Evolutionary conservation across 2,113 vertebrate species (phyloP).

Genomic region (Ciconia boyciana): DNA sequence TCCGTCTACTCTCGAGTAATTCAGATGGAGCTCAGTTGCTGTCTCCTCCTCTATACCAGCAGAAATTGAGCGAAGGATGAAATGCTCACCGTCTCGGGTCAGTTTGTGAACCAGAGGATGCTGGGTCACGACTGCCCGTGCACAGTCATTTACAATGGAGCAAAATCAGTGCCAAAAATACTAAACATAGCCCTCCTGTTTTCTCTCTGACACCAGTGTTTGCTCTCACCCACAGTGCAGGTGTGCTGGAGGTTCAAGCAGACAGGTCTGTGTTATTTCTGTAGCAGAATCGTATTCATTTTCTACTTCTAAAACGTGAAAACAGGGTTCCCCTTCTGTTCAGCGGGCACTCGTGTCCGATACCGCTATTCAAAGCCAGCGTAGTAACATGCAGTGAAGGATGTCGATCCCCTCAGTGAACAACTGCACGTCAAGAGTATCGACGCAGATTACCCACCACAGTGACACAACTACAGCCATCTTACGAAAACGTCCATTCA

Average conservation of each 20-base stretch:
- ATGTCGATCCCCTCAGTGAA: fast-evolving
- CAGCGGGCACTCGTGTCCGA: background rate
- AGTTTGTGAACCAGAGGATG: background rate
- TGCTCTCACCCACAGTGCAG: background rate
- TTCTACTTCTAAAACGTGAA: background rate
- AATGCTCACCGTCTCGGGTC: background rate
- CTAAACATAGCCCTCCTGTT: too few species aligned
- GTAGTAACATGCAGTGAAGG: fast-evolving
- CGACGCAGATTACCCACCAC: background rate
- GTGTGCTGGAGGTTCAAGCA: background rate
- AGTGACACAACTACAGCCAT: fast-evolving
- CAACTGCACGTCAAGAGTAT: fast-evolving
- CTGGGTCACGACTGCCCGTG: too few species aligned
- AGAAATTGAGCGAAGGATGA: background rate
- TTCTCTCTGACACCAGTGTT: background rate
- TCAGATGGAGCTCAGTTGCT: background rate
- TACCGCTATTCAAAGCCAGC: background rate
- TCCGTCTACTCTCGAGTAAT: background rate
- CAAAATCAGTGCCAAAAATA: background rate
- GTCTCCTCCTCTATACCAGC: background rate
- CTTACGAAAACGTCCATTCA: background rate
- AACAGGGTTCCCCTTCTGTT: background rate
- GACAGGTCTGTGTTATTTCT: background rate
- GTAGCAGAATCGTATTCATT: background rate
- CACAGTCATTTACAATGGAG: background rate